These are phyloP conservation scores for Eurosta solidaginis DNA, from an alignment of 1,140 invertebrate genomes.

Conservation along the genomic window DNA sequence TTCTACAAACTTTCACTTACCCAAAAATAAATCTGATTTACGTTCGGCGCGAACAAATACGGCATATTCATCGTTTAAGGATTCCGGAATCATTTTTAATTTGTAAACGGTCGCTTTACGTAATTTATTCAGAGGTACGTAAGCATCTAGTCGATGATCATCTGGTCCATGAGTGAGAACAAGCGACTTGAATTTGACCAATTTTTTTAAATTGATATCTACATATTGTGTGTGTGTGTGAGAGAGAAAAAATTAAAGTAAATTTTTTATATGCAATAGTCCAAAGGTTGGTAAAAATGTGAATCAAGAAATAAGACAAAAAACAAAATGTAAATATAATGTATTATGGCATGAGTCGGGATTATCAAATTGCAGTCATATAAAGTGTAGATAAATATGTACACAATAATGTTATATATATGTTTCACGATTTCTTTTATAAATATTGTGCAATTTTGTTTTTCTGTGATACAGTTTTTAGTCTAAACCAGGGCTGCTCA, in stretches of 20 bases:
- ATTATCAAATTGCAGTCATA: no score
- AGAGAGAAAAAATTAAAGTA: conserved; percentile 13
- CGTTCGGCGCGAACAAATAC: conserved; percentile 55
- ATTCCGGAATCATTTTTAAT: conserved; percentile 48
- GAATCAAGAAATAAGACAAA: not conserved
- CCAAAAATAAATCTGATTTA: conserved; percentile 54
- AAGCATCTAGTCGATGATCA: conserved; percentile 49
- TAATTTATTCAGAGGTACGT: conserved; percentile 52
- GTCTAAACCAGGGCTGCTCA: no score
- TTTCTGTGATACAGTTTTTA: no score
- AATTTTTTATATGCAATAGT: conserved; percentile 5
- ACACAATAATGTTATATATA: no score
- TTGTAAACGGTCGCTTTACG: conserved; percentile 48
- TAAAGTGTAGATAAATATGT: no score
- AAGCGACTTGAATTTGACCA: conserved; percentile 47
- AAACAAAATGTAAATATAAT: not conserved
- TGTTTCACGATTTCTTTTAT: no score
- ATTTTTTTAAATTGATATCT: conserved; percentile 57
- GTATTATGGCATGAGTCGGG: not conserved
- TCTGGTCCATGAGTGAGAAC: conserved; percentile 23
- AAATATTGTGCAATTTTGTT: no score
- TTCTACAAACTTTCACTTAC: conserved; percentile 43
- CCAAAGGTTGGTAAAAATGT: not conserved
- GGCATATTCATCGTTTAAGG: conserved; percentile 38
- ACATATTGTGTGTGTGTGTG: conserved; percentile 10